These are phyloP conservation scores for Spea hammondii DNA, from an alignment of 2,797 vertebrate species.

Conservation along the genomic window DNA sequence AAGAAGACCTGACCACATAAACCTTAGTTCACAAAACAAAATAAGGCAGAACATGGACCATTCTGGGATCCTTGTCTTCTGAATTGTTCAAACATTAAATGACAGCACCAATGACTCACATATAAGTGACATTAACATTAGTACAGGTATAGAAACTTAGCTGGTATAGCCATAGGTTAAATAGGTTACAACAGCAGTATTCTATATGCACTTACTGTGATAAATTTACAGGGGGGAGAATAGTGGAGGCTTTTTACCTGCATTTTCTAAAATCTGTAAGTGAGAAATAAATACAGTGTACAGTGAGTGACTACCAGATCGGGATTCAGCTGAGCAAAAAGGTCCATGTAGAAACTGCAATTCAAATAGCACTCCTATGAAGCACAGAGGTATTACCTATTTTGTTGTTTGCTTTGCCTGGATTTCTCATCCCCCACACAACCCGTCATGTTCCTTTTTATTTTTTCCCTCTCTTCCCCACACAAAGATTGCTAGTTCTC, in stretches of 20 bases:
- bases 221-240: neutral
- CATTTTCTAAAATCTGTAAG: conserved; percentile 11
- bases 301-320: conserved; percentile 41
- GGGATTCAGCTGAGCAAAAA: conserved; percentile 47
- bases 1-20: neutral
- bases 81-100: neutral
- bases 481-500: conserved; percentile 67
- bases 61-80: neutral
- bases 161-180: neutral
- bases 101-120: neutral
- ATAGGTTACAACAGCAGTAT: neutral
- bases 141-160: neutral
- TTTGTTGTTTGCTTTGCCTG: conserved; percentile 56
- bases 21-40: neutral
- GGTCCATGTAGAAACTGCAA: conserved; percentile 43
- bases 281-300: conserved; percentile 45
- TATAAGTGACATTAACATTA: neutral
- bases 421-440: conserved; percentile 60
- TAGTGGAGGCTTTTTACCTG: neutral
- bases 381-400: conserved; percentile 52
- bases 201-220: neutral
- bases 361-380: conserved; percentile 53
- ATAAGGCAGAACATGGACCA: neutral
- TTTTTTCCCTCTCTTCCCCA: conserved; percentile 13
- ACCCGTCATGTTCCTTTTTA: conserved; percentile 14